phyloP scores from a whole-genome alignment of 2,888 invertebrate genomes.

The Griposia aprilina region DNA sequence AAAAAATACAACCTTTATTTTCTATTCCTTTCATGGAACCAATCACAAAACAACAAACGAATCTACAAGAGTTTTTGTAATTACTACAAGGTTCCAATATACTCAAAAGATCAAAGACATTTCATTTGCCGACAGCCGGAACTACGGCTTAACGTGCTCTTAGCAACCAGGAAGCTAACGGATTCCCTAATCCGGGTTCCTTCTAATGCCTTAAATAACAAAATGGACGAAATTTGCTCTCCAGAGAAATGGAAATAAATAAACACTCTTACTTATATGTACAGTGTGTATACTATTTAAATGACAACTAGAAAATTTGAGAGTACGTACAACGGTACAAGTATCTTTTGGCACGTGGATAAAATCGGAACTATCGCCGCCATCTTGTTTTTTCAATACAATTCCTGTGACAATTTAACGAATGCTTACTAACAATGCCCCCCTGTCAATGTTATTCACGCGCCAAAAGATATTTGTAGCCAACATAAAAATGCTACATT shows the following conservation, averaged over 20 bases:
- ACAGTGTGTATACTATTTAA: too few relatives aligned
- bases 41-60: not conserved
- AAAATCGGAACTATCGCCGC: not conserved
- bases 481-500: not conserved
- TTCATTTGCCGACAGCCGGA: conserved; percentile 41
- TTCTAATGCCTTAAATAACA: conserved; percentile 35
- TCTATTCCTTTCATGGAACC: not conserved
- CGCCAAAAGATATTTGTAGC: not conserved
- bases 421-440: not conserved
- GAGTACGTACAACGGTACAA: not conserved
- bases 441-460: not conserved
- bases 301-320: not conserved
- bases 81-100: conserved; percentile 15
- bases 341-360: not conserved
- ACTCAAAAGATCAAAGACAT: conserved; percentile 46
- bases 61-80: conserved; percentile 12
- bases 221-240: conserved; percentile 10
- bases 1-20: not conserved
- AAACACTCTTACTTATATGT: not conserved
- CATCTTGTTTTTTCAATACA: not conserved
- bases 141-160: conserved; percentile 46
- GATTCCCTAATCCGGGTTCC: conserved; percentile 45
- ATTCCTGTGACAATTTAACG: not conserved
- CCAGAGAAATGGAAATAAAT: not conserved
- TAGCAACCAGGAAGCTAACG: conserved; percentile 31